These are phyloP conservation scores for Diorhabda carinulata DNA, from an alignment of 1,140 invertebrate genomes.

Conservation along the genomic window DNA sequence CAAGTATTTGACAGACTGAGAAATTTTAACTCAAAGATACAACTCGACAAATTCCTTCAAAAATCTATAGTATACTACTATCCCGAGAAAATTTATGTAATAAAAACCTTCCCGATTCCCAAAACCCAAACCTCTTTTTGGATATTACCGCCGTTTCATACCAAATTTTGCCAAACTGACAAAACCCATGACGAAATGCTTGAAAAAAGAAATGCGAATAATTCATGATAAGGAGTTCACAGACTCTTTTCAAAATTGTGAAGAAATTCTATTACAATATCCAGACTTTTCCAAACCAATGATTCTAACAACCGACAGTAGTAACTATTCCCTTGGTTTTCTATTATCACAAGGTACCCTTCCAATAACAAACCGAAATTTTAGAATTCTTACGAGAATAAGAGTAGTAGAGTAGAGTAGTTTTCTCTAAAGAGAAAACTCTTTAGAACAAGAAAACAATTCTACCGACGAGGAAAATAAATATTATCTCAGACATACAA, in stretches of 20 bases:
- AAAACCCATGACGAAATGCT: too few relatives aligned
- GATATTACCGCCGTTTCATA: too few relatives aligned
- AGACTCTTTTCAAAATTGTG: too few relatives aligned
- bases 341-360: conserved; percentile 15
- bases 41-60: too few relatives aligned
- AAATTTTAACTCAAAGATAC: too few relatives aligned
- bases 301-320: conserved; percentile 40
- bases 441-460: background rate
- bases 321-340: conserved; percentile 23
- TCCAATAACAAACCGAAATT: conserved; percentile 31
- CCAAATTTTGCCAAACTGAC: too few relatives aligned
- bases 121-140: conserved; percentile 18
- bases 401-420: too few relatives aligned
- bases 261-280: too few relatives aligned
- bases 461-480: background rate
- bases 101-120: conserved; percentile 23
- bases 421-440: too few relatives aligned
- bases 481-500: background rate
- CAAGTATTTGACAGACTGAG: too few relatives aligned
- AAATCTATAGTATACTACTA: conserved; percentile 13
- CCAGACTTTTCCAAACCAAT: too few relatives aligned
- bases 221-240: background rate
- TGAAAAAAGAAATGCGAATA: conserved; percentile 16
- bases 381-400: background rate
- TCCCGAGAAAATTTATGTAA: conserved; percentile 36